Conservation (phyloP, 2,113 vertebrate species). For the Pandion haliaetus region DNA sequence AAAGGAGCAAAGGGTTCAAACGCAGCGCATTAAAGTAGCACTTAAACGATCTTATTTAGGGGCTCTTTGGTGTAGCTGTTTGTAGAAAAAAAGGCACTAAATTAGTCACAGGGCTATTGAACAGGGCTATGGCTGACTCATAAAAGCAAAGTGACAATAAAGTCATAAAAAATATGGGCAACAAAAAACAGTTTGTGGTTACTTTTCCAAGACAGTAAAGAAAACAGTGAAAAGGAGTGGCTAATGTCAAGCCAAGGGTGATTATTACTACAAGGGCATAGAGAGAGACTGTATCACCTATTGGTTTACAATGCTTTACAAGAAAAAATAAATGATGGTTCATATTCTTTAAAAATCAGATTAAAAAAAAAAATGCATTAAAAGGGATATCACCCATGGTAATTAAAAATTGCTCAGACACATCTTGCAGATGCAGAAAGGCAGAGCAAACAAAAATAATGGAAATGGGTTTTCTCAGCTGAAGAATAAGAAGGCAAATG, state of each 20-base stretch:
- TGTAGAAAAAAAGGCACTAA: neutral
- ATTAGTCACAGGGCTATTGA: constrained; percentile 49
- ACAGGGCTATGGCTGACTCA: constrained; percentile 64
- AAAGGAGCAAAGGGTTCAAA: neutral
- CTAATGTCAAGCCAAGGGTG: neutral
- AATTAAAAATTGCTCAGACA: neutral
- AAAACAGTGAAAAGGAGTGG: neutral
- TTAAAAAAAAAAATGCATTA: neutral
- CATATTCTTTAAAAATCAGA: neutral
- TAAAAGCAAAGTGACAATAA: constrained; percentile 37
- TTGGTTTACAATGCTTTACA: neutral
- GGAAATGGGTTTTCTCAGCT: neutral
- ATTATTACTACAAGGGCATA: neutral
- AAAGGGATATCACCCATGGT: neutral
- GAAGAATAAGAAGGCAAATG: neutral
- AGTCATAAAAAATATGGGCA: neutral
- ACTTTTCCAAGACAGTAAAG: constrained; percentile 38
- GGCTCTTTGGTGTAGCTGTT: neutral
- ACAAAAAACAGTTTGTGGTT: neutral
- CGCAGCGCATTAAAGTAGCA: neutral
- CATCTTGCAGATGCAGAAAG: neutral
- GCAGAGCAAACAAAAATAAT: neutral
- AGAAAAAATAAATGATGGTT: neutral
- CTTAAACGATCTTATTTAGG: neutral
- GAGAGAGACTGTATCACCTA: neutral